phyloP scores from a whole-genome alignment of 2,888 invertebrate species.

The Xanthorhoe spadicearia region DNA sequence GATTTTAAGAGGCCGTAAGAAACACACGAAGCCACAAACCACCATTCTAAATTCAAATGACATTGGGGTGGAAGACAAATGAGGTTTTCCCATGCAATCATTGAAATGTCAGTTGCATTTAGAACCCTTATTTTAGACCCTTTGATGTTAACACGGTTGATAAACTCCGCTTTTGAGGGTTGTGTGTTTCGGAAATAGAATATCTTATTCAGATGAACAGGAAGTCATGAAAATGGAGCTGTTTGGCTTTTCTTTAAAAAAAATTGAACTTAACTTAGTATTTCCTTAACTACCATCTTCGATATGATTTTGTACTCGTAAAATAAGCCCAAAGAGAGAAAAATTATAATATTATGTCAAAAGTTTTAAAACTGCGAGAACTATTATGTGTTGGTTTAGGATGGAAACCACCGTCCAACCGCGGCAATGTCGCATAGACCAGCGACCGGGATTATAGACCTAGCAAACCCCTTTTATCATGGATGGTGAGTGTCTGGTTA shows the following conservation, averaged over 20 bases:
- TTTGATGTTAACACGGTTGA: constrained; percentile 3
- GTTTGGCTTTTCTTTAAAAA: background rate
- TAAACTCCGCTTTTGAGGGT: background rate
- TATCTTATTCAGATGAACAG: background rate
- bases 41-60: constrained; percentile 22
- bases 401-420: background rate
- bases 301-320: background rate
- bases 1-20: constrained; percentile 52
- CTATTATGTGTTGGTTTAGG: background rate
- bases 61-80: constrained; percentile 8
- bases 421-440: background rate
- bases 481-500: constrained; percentile 1
- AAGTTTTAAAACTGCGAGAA: background rate
- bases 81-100: constrained; percentile 3
- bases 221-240: background rate
- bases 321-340: background rate
- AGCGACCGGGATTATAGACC: background rate
- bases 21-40: constrained; percentile 8
- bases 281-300: background rate
- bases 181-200: background rate
- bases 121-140: background rate
- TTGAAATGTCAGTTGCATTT: constrained; percentile 14
- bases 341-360: background rate
- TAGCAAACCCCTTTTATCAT: constrained; percentile 3
- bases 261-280: too few species aligned